Conservation (phyloP, 2,113 vertebrate species). For the Rallus limicola region DNA sequence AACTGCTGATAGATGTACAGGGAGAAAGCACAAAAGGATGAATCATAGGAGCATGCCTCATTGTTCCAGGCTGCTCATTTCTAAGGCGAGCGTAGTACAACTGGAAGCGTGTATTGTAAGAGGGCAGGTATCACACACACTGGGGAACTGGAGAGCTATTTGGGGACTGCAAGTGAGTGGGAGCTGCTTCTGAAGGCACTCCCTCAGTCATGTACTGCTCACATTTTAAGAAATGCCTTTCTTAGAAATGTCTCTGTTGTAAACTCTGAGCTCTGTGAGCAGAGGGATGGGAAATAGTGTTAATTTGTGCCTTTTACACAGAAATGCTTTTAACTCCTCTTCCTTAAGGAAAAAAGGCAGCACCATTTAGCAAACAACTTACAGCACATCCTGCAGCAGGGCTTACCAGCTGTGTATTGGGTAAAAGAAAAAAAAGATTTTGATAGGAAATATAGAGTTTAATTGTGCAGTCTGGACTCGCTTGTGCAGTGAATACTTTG, state of each 20-base stretch:
- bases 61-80: conserved; percentile 8
- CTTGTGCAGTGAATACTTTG: neutral
- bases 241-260: neutral
- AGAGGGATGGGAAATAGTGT: neutral
- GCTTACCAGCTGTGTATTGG: neutral
- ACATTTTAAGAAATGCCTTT: neutral
- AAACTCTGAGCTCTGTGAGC: neutral
- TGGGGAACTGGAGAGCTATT: neutral
- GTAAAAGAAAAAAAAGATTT: neutral
- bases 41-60: neutral
- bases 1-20: neutral
- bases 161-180: neutral
- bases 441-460: neutral
- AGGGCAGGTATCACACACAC: neutral
- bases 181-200: neutral
- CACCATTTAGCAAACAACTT: neutral
- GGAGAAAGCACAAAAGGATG: conserved; percentile 14
- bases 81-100: neutral
- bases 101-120: neutral
- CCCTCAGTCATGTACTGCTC: neutral
- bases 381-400: neutral
- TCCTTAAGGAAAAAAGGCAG: neutral
- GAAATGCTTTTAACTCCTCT: conserved; percentile 15
- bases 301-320: neutral
- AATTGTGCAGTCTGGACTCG: neutral